phyloP scores from a whole-genome alignment of 2,113 vertebrate genomes.

The Mormoops blainvillei region DNA sequence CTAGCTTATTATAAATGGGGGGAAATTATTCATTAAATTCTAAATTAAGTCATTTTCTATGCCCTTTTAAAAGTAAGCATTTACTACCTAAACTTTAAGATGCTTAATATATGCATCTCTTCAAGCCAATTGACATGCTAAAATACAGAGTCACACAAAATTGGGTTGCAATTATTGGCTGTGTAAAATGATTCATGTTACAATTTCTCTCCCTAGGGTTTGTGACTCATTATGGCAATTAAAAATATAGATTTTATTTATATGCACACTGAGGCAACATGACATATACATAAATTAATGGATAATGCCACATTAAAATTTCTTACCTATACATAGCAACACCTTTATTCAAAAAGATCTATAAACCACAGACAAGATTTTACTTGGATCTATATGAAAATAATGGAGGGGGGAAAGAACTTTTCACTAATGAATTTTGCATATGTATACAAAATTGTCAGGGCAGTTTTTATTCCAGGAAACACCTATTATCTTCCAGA shows the following conservation, averaged over 20 bases:
- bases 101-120: background rate
- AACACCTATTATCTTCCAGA: too few relatives aligned
- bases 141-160: background rate
- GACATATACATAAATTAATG: background rate
- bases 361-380: background rate
- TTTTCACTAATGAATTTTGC: background rate
- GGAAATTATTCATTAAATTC: background rate
- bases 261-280: background rate
- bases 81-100: background rate
- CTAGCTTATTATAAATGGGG: background rate
- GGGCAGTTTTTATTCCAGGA: background rate
- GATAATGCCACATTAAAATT: background rate
- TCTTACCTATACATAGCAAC: background rate
- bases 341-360: background rate
- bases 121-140: background rate
- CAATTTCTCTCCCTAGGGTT: background rate
- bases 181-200: background rate
- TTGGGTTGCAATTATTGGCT: background rate
- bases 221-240: background rate
- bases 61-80: background rate
- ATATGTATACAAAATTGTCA: fast-evolving
- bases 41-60: background rate
- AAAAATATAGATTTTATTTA: background rate
- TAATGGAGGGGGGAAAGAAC: background rate
- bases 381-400: background rate